Evolutionary conservation across 2,113 vertebrate genomes (phyloP).

Genomic region (Eulemur rufifrons): DNA sequence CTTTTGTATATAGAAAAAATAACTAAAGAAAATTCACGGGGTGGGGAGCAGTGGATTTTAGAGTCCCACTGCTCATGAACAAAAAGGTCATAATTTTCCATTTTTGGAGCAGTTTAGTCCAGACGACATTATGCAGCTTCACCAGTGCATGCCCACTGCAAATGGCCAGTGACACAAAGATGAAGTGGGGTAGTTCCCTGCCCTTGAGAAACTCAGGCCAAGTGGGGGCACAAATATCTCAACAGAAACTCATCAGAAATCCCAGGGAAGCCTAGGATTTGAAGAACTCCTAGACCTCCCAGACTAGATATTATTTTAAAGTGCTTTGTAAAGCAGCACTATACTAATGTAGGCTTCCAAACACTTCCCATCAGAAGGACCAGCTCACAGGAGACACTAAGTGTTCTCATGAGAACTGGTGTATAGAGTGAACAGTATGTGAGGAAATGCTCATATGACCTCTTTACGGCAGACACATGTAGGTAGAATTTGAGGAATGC

Average conservation of each 20-base stretch:
- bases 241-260: background rate
- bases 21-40: background rate
- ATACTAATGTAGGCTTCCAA: background rate
- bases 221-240: background rate
- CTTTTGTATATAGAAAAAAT: background rate
- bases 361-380: background rate
- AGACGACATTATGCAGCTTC: background rate
- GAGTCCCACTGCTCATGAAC: background rate
- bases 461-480: accelerated
- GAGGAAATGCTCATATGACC: background rate
- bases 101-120: background rate
- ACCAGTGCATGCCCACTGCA: background rate
- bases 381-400: background rate
- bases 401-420: background rate
- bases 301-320: background rate
- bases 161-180: background rate
- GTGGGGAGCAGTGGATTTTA: too few relatives aligned
- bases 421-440: accelerated
- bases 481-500: background rate
- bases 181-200: background rate
- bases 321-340: background rate
- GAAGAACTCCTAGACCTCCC: background rate
- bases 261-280: background rate
- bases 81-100: background rate
- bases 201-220: background rate